A percentile compares a stretch with the other conserved stretches of the same genome.
phyloP scores from a whole-genome alignment of 1,140 invertebrate genomes.

The Aphis craccivora region DNA sequence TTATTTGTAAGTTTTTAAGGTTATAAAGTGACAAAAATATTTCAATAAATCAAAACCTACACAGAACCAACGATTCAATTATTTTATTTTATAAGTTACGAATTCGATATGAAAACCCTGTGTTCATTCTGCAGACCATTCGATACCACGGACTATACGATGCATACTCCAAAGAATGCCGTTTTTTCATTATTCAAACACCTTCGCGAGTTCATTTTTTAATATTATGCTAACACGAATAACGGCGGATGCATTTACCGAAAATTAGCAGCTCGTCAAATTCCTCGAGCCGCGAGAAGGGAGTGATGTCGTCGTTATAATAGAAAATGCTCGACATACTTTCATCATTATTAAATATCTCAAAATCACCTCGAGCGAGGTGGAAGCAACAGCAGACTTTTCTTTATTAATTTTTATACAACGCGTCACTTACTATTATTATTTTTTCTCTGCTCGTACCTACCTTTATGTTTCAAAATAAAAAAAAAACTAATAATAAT shows the following conservation, averaged over 20 bases:
- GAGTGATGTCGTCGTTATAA: constrained; percentile 26
- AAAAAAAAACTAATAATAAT: neutral
- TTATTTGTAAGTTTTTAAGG: neutral
- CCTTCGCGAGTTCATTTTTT: constrained; percentile 16
- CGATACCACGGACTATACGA: neutral
- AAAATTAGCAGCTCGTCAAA: constrained; percentile 57
- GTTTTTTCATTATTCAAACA: constrained; percentile 6
- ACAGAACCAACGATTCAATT: neutral
- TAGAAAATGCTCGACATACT: constrained; percentile 49
- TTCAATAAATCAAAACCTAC: neutral
- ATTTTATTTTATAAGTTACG: neutral
- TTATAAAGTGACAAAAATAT: neutral
- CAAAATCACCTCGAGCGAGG: constrained; percentile 43
- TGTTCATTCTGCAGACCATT: neutral
- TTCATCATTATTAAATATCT: constrained; percentile 57
- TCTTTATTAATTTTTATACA: constrained; percentile 52
- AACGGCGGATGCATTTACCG: neutral
- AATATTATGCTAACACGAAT: constrained; percentile 43
- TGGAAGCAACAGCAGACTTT: neutral
- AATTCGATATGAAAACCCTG: neutral
- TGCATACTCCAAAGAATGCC: neutral
- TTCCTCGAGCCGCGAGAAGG: neutral
- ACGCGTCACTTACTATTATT: constrained; percentile 38
- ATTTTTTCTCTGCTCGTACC: neutral
- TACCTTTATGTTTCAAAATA: neutral